phyloP scores from a whole-genome alignment of 2,888 invertebrate genomes.

The Sphaerophoria taeniata region DNA sequence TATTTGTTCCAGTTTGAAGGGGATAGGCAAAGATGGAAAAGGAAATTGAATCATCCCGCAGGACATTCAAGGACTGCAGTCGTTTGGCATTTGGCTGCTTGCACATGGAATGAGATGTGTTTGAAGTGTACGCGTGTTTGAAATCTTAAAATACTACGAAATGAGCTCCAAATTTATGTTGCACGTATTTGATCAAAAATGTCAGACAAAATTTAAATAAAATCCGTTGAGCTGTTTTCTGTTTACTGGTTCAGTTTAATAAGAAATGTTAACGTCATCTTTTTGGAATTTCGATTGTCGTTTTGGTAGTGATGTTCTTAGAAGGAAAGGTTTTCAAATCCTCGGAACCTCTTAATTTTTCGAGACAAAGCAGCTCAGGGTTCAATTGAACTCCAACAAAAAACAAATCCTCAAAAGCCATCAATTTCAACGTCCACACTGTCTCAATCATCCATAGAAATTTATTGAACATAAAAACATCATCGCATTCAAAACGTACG shows the following conservation, averaged over 20 bases:
- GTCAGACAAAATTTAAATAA: too few species aligned
- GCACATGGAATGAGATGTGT: slow-evolving; percentile 25
- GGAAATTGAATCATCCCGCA: slow-evolving; percentile 62
- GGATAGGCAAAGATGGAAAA: slow-evolving; percentile 19
- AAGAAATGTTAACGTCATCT: too few species aligned
- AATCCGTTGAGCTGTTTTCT: too few species aligned
- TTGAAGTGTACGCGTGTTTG: slow-evolving; percentile 46
- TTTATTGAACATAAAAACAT: slow-evolving; percentile 43
- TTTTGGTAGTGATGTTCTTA: too few species aligned
- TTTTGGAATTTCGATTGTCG: too few species aligned
- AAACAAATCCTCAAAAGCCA: neutral
- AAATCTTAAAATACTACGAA: slow-evolving; percentile 57
- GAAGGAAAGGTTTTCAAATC: too few species aligned
- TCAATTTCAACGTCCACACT: neutral
- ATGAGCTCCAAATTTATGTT: too few species aligned
- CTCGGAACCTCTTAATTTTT: too few species aligned
- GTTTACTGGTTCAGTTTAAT: too few species aligned
- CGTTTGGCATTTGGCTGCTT: neutral
- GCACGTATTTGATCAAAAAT: too few species aligned
- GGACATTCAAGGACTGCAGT: slow-evolving; percentile 40
- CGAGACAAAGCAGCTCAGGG: too few species aligned
- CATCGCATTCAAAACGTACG: slow-evolving; percentile 16
- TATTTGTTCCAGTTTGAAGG: neutral
- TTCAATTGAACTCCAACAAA: neutral
- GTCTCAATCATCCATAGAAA: slow-evolving; percentile 22